Base-by-base conservation (phyloP, 2,888 invertebrate genomes). In the Hypselothyrea guttata region DNA sequence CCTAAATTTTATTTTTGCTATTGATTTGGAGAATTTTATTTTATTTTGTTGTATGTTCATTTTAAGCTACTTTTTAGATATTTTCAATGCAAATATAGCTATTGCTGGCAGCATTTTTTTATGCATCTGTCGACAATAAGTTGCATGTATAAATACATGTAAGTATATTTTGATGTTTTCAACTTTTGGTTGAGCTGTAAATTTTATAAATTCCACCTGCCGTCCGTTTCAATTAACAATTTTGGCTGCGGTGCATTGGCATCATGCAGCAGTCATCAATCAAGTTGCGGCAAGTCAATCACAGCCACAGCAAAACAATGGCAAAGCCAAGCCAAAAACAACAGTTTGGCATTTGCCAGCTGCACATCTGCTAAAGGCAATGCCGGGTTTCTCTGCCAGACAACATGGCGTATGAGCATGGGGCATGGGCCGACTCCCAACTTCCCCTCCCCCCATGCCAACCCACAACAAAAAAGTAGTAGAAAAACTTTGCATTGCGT, bases 381-480 rank as follows among this genome's bases (percentile, higher is more conserved):
- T 45, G 52, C 15, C 53, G 30, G 30, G 34, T 30, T 28, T 12
- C 35, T 52, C 38, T 52, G 55, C 28, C 61, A 58, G 59, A 28
- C 72, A 58, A 66, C 70, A 27, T 9, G 56, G 55, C 75, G 71
- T 67, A 61, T 73, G 56, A n/a, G n/a, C n/a, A n/a, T n/a, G n/a
- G n/a, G n/a, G n/a, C n/a, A n/a, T n/a, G n/a, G n/a, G n/a, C n/a
- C n/a, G n/a, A n/a, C n/a, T n/a, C n/a, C n/a, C 30, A 45, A 51
- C 52, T 47, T 49, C 18, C 51, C 28, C 7, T 7, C 22, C 40
- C 33, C 27, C 30, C 13, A 27, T 7, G 28, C 34, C 18, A 13
- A 15, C 8, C 8, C 28, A 28, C 15, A 34, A 31, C 18, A 27
- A 31, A 9, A 28, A 1, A 35, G 15, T 9, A 11, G 30, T 5